Percentiles rank a stretch among this genome's conserved stretches.
phyloP scores from a whole-genome alignment of 2,888 invertebrate species.

The Mesorhabditis spiculigera region DNA sequence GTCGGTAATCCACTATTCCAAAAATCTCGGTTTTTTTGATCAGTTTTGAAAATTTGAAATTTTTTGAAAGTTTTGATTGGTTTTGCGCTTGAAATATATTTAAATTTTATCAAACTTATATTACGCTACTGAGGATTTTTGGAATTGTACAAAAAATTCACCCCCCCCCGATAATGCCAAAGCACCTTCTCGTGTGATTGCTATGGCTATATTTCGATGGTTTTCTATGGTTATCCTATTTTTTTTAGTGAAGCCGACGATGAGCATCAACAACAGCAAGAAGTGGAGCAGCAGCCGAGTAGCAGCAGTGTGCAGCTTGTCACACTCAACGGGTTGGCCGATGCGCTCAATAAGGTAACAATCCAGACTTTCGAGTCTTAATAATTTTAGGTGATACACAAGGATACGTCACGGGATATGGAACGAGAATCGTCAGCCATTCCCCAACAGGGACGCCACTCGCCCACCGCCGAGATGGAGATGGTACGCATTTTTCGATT shows the following conservation, averaged over 20 bases:
- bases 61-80: too few species aligned
- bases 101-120: too few species aligned
- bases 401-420: neutral
- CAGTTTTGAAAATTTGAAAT: too few species aligned
- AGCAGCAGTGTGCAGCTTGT: neutral
- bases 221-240: neutral
- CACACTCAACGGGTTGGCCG: conserved; percentile 1
- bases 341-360: neutral
- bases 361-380: neutral
- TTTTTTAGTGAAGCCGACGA: neutral
- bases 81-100: too few species aligned
- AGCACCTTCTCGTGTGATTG: too few species aligned
- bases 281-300: neutral
- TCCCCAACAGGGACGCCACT: neutral
- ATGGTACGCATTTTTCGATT: neutral
- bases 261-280: neutral
- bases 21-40: too few species aligned
- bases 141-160: too few species aligned
- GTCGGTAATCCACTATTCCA: too few species aligned
- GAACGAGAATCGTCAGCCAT: neutral
- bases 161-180: too few species aligned
- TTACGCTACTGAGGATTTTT: too few species aligned
- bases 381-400: neutral
- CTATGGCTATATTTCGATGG: neutral
- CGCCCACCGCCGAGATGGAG: neutral